These are phyloP conservation scores for Diadophis punctatus DNA, from an alignment of 2,113 vertebrate species.

Conservation along the genomic window DNA sequence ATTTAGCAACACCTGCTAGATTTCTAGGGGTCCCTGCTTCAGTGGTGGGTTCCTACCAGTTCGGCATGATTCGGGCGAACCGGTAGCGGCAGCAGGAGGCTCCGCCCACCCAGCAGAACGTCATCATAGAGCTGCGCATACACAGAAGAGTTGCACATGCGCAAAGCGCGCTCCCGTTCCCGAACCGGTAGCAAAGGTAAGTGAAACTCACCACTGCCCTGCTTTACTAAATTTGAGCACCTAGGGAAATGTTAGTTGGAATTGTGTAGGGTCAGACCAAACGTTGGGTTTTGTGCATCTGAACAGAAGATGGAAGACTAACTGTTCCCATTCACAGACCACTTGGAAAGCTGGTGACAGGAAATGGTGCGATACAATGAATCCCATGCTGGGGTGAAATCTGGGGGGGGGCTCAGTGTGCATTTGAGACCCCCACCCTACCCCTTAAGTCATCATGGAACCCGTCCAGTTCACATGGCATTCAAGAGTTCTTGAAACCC, in stretches of 20 bases:
- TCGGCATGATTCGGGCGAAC: no score
- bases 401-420: background rate
- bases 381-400: background rate
- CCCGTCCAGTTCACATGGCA: background rate
- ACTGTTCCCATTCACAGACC: background rate
- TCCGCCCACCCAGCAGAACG: no score
- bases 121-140: no score
- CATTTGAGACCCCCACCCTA: background rate
- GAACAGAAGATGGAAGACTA: background rate
- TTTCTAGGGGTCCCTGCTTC: background rate
- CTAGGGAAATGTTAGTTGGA: background rate
- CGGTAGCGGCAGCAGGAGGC: no score
- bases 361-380: background rate
- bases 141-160: no score
- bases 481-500: background rate
- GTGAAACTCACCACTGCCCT: no score
- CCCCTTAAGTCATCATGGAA: background rate
- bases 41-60: no score
- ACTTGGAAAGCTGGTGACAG: background rate
- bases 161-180: no score
- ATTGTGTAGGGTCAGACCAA: background rate
- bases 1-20: background rate
- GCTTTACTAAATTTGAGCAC: background rate
- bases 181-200: no score
- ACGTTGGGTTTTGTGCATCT: background rate